These are phyloP conservation scores for Crocidura indochinensis DNA, from an alignment of 2,797 vertebrate species.

Conservation along the genomic window DNA sequence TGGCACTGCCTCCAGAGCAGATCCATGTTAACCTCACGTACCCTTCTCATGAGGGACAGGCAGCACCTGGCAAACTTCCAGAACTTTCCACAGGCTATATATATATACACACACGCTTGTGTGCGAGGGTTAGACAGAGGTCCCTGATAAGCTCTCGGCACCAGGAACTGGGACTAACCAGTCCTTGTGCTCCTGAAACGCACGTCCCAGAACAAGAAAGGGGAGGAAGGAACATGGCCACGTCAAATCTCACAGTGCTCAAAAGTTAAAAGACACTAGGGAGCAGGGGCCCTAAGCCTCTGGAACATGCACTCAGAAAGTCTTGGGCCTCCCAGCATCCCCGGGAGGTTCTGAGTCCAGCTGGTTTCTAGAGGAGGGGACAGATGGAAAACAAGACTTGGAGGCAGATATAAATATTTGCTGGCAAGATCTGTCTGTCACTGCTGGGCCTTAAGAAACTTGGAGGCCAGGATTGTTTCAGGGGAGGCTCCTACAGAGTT, in stretches of 20 bases:
- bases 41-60: neutral
- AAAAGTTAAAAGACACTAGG: slow-evolving; percentile 70
- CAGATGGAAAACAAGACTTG: slow-evolving; percentile 44
- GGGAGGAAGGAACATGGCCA: slow-evolving; percentile 31
- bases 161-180: neutral
- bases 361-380: slow-evolving; percentile 49
- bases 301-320: slow-evolving; percentile 2
- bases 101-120: neutral
- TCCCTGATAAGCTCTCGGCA: neutral
- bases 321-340: neutral
- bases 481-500: slow-evolving; percentile 34
- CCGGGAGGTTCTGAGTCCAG: slow-evolving; percentile 19
- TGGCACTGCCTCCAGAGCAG: neutral
- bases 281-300: neutral
- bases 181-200: neutral
- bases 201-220: slow-evolving; percentile 21
- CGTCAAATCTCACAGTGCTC: neutral
- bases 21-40: neutral
- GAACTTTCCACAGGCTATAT: slow-evolving; percentile 8
- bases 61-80: slow-evolving; percentile 8
- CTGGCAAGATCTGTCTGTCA: neutral
- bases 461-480: neutral
- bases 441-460: neutral
- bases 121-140: neutral
- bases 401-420: slow-evolving; percentile 18